Base-by-base conservation (phyloP, 2,797 vertebrate genomes). In the Arnoldichthys spilopterus region DNA sequence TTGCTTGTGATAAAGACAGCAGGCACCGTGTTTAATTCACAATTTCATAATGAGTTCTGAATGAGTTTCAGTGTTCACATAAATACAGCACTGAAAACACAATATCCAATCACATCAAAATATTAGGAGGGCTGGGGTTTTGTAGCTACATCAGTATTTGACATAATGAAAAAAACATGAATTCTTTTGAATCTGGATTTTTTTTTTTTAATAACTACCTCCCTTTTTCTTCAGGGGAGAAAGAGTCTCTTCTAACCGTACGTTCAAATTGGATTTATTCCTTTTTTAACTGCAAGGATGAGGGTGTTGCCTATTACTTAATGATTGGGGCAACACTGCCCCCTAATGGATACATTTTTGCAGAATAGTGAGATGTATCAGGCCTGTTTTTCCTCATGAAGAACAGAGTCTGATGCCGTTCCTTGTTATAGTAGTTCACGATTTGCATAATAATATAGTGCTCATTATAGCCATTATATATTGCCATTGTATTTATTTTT, bases 1-100 rank as follows among this genome's bases (percentile, higher is more conserved):
- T 56, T 69, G 54, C 6, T n/a, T 51, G 34, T 49, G 78, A 79
- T 74, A 69, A 79, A 54, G 58, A 32, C 18, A 22, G 24, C 43
- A 28, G 59, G 15, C 26, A 12, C 24, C 1, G 28, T 32, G 40
- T 49, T 62, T 73, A 79, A 56, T 79, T 62, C 62, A 0, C 13
- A 59, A 40, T 72, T 66, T 78, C 18, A 43, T 72, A 78, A 64
- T 78, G 26, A 72, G 8, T 59, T 56, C 16, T 26, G 22, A 37
- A n/a, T 49, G 43, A n/a, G 15, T 32, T 30, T 30, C 4, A 24
- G 5, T 18, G 24, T 59, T 63, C 28, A 49, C n/a, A 3, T 53
- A 63, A 72, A 56, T 32, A 20, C 37, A 51, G 71, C 28, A 11
- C 15, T 6, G 11, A 66, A 45, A 47, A 28, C n/a, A 26, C 40